Conservation (phyloP, 2,888 invertebrate genomes). For the Xestobium rufovillosum region DNA sequence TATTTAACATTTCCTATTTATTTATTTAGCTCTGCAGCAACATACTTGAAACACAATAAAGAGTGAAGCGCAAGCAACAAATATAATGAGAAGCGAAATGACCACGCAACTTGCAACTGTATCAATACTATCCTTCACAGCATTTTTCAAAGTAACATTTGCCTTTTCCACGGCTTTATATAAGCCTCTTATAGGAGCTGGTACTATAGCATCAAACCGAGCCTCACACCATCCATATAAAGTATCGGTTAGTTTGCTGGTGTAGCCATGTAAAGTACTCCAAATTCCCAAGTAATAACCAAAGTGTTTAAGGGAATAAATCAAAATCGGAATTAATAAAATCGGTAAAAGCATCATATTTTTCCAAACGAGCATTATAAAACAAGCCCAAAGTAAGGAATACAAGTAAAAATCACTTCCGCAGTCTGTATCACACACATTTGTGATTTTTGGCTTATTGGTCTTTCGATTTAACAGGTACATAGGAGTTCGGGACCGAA, state of each 20-base stretch:
- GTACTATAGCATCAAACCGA: conserved; percentile 61
- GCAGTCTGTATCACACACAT: conserved; percentile 37
- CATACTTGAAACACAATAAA: conserved; percentile 79
- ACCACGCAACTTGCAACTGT: conserved; percentile 80
- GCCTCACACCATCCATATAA: conserved; percentile 54
- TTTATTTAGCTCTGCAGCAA: too few relatives aligned
- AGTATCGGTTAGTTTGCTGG: conserved; percentile 21
- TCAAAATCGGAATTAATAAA: conserved; percentile 66
- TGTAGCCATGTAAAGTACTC: conserved; percentile 43
- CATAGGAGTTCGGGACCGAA: conserved; percentile 13
- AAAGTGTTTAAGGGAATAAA: conserved; percentile 54
- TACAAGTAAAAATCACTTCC: conserved; percentile 68
- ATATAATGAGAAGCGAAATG: conserved; percentile 75
- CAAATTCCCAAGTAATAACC: conserved; percentile 49
- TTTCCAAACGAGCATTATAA: conserved; percentile 78
- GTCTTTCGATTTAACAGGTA: background rate
- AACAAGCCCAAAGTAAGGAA: conserved; percentile 71
- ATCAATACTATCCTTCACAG: conserved; percentile 71
- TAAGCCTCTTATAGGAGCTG: conserved; percentile 71
- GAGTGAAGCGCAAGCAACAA: conserved; percentile 68
- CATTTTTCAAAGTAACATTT: conserved; percentile 54
- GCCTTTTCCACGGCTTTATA: conserved; percentile 60
- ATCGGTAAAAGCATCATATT: conserved; percentile 76
- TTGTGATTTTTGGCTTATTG: conserved; percentile 10
- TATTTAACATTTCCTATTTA: conserved; percentile 7